Evolutionary conservation across 92 coral and sea anemone genomes (phyloP).

Genomic region (Zoanthus sansibaricus): DNA sequence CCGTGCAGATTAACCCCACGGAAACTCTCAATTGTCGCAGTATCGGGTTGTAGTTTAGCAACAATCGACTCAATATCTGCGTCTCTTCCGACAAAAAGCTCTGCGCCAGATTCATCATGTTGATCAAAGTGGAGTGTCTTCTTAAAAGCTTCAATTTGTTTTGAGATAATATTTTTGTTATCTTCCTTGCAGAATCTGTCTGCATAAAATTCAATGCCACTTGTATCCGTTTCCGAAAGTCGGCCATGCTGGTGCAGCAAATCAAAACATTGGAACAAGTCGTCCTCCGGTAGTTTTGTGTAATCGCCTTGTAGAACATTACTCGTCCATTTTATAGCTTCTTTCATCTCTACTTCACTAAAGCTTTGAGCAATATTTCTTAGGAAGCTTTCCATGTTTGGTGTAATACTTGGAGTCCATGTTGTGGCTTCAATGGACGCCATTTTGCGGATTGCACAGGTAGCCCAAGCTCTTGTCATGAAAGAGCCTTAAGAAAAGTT

Average conservation of each 20-base stretch:
- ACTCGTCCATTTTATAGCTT: conserved; percentile 36
- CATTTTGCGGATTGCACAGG: not conserved
- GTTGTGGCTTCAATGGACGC: not conserved
- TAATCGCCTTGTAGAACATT: conserved; percentile 30
- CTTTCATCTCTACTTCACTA: not conserved
- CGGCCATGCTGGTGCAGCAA: conserved; percentile 33
- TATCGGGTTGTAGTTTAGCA: not conserved
- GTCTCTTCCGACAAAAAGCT: conserved; percentile 20
- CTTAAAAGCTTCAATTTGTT: not conserved
- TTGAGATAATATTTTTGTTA: not conserved
- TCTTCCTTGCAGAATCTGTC: conserved; percentile 11
- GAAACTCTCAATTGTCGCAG: not conserved
- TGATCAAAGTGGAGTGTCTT: not conserved
- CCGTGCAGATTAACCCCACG: conserved; percentile 59
- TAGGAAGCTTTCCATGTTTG: conserved; percentile 8
- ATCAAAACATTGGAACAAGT: not conserved
- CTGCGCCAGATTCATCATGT: not conserved
- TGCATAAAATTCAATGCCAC: conserved; percentile 13
- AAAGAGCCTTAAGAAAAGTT: too few species aligned
- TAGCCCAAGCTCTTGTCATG: too few species aligned
- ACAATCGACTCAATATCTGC: not conserved
- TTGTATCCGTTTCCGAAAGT: conserved; percentile 7
- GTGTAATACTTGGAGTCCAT: too few species aligned
- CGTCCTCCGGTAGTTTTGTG: conserved; percentile 28
- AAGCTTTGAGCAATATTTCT: not conserved